Base-by-base conservation (phyloP, 2,888 invertebrate genomes). In the Lepidochitona cinerea region DNA sequence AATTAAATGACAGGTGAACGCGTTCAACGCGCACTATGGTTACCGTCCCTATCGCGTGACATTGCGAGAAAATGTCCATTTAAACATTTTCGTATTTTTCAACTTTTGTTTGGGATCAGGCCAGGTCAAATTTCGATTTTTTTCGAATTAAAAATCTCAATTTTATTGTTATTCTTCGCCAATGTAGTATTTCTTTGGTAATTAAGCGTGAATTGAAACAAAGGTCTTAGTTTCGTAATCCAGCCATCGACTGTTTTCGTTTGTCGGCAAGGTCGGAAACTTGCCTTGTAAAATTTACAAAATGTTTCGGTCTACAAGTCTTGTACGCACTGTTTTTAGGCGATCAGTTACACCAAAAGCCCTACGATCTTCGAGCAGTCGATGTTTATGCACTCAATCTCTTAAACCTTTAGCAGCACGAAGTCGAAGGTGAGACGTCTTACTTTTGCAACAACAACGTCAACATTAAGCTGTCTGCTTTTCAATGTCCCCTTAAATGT, bases 301-400 rank as follows among this genome's bases (percentile, higher is more conserved):
- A 41, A 68, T 68, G 68, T 68, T 68, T 37, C 68, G 68, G 18
- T 68, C 68, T 14, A 29, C 68, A 29, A 37, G 18, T 6, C 23
- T 68, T 4, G 32, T 68, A 26, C n/a, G 41, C 12, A 41, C 68
- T 37, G 41, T 37, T 37, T 18, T 36, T 14, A 68, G 68, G 68
- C 41, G 29, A 68, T 29, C 41, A 29, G 29, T 37, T 26, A 37
- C 41, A 18, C 68, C 68, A 23, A 37, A 68, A 36, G 23, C 29
- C 23, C 3, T 68, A 4, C 37, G 37, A 37, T 41, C 68, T 23
- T n/a, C 26, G 4, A 29, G 29, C 59, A 7, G 23, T 2, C 23
- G 59, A 26, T 59, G 59, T 26, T 29, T 59, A 32, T 59, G 59
- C 59, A 59, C 26, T 14, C 23, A 32, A 29, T 23, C 29, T 59